phyloP scores from a whole-genome alignment of 2,113 vertebrate species.

The Caloenas nicobarica region DNA sequence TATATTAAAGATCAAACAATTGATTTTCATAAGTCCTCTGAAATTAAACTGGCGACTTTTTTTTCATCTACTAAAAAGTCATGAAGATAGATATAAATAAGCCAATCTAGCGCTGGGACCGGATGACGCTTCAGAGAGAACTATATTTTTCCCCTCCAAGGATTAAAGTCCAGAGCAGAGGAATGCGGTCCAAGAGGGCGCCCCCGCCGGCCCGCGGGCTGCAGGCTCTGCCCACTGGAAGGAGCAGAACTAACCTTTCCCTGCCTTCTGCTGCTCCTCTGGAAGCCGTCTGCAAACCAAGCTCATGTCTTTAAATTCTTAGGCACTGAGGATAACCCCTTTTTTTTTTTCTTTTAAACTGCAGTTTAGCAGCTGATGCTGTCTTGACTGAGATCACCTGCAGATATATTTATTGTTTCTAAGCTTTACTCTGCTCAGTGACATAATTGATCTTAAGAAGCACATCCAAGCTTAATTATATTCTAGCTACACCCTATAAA shows the following conservation, averaged over 20 bases:
- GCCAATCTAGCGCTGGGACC: not conserved
- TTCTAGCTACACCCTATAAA: not conserved
- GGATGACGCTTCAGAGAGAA: not conserved
- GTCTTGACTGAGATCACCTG: not conserved
- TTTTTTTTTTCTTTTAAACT: not conserved
- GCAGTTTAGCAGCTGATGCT: not conserved
- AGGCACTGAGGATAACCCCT: not conserved
- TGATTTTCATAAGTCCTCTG: not conserved
- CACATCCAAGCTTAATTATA: not conserved
- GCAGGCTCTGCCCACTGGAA: not conserved
- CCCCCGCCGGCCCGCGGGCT: not conserved
- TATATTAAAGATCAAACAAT: not conserved
- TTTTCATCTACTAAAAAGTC: not conserved
- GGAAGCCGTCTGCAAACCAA: not conserved
- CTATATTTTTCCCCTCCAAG: not conserved
- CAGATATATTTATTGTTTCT: not conserved
- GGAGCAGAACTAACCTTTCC: not conserved
- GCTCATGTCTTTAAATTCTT: not conserved
- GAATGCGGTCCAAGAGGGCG: conserved; percentile 37
- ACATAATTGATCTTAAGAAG: not conserved
- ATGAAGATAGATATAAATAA: not conserved
- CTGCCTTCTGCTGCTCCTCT: not conserved
- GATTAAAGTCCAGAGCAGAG: conserved; percentile 39
- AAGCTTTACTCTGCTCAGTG: not conserved
- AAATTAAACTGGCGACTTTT: not conserved